Base-by-base conservation (phyloP, 2,888 invertebrate species). In the Allolobophora icterica region DNA sequence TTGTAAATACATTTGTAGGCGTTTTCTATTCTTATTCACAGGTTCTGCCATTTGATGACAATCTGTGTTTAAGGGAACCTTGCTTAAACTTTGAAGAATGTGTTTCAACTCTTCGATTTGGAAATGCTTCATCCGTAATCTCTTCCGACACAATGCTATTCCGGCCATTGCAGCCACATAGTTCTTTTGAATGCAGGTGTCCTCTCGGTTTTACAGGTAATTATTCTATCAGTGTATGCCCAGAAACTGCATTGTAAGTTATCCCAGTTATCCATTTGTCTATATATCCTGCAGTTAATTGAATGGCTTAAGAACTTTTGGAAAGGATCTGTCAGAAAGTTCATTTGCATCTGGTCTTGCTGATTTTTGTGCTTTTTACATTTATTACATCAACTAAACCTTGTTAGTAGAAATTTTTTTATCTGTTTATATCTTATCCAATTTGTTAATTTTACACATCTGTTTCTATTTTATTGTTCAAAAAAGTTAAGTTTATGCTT, bases 1-100 rank as follows among this genome's bases (percentile, higher is more conserved):
- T 52, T 52, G 52, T 21, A 1, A 52, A 52, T 52, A 21, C 19
- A 52, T 24, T 4, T 52, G 30, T 8, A 11, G 17, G n/a, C 30
- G 8, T n/a, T 71, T 52, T 52, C 6, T n/a, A 11, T 71, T 71
- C 30, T 71, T n/a, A n/a, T 71, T 92, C 93, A 11, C 93, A 97
- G 96, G 98, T 99, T 0, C 95, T 99, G 19, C 98, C 99, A 0
- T 99, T 99, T 95, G 98, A 98, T 94, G 99, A 99, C 95, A 98
- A 99, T 95, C 96, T 99, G 0, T 99, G 99, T 95, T 97, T 99
- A 0, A 97, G 97, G 91, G 99, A 99, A 94, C 99, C 99, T 0
- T 99, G 99, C 94, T 96, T 98, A 3, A 98, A 99, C 95, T 99
- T 97, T 94, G 98, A 99, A 94, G 97, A 98, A 94, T 99, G 99